Evolutionary conservation across 1,140 invertebrate genomes (phyloP).

Genomic region (Cotesia chilonis): DNA sequence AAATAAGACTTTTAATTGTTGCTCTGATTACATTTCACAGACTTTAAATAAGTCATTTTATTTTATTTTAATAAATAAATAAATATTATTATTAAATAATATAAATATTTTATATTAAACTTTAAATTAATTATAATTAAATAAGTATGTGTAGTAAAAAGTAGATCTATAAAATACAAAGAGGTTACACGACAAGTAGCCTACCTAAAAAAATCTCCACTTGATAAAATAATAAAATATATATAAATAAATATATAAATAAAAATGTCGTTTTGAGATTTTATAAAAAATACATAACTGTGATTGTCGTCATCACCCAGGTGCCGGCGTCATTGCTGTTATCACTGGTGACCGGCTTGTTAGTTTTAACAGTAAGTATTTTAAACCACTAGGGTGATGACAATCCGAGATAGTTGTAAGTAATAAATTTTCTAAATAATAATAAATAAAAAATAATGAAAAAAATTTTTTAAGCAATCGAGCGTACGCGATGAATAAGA

Average conservation of each 20-base stretch:
- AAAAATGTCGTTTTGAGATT: background rate
- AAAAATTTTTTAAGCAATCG: background rate
- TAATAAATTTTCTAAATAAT: background rate
- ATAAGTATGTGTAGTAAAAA: too few species aligned
- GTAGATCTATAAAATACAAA: background rate
- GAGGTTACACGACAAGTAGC: slow-evolving; percentile 10
- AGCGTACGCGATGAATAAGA: too few species aligned
- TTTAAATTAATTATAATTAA: too few species aligned
- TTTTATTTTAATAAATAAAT: background rate
- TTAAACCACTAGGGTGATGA: slow-evolving; percentile 23
- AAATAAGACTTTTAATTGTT: slow-evolving; percentile 22
- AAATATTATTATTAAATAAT: too few species aligned
- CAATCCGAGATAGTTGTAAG: background rate
- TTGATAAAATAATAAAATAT: slow-evolving; percentile 5
- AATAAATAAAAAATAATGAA: background rate
- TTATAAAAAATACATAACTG: too few species aligned
- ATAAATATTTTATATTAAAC: too few species aligned
- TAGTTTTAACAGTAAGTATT: slow-evolving; percentile 1
- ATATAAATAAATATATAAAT: background rate
- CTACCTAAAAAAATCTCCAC: slow-evolving; percentile 21
- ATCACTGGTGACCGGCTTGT: slow-evolving; percentile 27
- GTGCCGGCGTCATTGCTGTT: slow-evolving; percentile 30
- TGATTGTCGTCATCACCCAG: slow-evolving; percentile 30
- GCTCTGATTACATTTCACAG: background rate
- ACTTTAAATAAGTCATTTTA: background rate